These are phyloP conservation scores for Thamnophis sirtalis DNA, from an alignment of 2,113 vertebrate genomes.

Conservation along the genomic window DNA sequence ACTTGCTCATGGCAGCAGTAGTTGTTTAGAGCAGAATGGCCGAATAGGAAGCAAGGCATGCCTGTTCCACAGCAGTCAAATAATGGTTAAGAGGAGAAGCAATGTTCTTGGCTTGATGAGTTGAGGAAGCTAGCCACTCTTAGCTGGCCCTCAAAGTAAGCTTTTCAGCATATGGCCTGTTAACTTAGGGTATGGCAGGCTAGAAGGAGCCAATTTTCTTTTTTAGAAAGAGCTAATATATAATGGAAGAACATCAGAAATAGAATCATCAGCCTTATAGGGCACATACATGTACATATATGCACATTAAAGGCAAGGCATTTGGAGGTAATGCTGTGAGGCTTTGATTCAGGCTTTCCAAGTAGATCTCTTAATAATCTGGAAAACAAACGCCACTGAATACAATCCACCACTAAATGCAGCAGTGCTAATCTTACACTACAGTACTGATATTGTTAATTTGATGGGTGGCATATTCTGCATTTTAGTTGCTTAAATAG, in stretches of 20 bases:
- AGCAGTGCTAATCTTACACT: background rate
- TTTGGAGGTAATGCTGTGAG: background rate
- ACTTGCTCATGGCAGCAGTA: conserved; percentile 20
- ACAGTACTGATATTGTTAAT: background rate
- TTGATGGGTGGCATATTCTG: background rate
- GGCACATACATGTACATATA: background rate
- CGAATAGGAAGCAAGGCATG: conserved; percentile 40
- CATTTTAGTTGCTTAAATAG: background rate
- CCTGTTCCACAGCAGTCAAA: conserved; percentile 26
- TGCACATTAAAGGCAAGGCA: background rate
- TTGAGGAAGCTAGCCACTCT: conserved; percentile 11
- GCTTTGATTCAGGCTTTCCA: background rate
- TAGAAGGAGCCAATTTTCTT: background rate
- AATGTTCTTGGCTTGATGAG: conserved; percentile 25
- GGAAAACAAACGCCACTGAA: background rate
- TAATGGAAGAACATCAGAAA: background rate
- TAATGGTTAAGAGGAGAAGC: conserved; percentile 16
- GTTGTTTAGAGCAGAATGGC: background rate
- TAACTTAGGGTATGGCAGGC: conserved; percentile 12
- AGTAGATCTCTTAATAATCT: background rate
- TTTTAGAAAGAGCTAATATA: background rate
- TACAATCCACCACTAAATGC: background rate
- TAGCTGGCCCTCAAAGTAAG: conserved; percentile 37
- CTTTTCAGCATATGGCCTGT: conserved; percentile 17
- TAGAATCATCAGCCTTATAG: background rate